Evolutionary conservation across 1,140 invertebrate species (phyloP).

Genomic region (Atta cephalotes): DNA sequence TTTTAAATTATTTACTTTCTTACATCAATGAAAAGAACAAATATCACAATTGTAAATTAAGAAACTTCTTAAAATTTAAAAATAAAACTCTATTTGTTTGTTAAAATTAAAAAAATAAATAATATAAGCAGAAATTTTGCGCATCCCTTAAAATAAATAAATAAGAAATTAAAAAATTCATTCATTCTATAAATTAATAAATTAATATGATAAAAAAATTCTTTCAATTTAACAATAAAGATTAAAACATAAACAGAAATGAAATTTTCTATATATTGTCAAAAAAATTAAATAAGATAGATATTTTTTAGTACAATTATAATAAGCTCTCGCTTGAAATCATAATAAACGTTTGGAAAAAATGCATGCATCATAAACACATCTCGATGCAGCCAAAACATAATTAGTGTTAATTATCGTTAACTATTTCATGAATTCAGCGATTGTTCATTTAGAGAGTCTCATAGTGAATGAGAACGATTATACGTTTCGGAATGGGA

Average conservation of each 20-base stretch:
- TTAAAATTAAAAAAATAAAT: not conserved
- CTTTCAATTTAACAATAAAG: not conserved
- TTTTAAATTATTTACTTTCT: not conserved
- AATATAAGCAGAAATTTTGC: not conserved
- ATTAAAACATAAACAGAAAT: not conserved
- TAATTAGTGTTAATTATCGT: not conserved
- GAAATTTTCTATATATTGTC: not conserved
- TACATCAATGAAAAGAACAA: not conserved
- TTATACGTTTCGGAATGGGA: constrained; percentile 20
- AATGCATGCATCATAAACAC: not conserved
- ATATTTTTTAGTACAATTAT: not conserved
- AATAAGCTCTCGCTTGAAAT: not conserved
- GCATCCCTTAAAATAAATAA: not conserved
- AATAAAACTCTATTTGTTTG: not conserved
- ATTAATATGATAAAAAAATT: no score
- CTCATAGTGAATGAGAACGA: not conserved
- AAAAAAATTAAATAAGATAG: not conserved
- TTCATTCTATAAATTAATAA: no score
- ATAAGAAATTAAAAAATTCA: not conserved
- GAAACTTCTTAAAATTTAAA: not conserved
- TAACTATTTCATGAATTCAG: not conserved
- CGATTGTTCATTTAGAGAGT: not conserved
- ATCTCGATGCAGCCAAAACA: not conserved
- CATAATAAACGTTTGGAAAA: not conserved
- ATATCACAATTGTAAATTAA: not conserved